Evolutionary conservation across 1,140 invertebrate genomes (phyloP).

Genomic region (Drosophila arawakana): DNA sequence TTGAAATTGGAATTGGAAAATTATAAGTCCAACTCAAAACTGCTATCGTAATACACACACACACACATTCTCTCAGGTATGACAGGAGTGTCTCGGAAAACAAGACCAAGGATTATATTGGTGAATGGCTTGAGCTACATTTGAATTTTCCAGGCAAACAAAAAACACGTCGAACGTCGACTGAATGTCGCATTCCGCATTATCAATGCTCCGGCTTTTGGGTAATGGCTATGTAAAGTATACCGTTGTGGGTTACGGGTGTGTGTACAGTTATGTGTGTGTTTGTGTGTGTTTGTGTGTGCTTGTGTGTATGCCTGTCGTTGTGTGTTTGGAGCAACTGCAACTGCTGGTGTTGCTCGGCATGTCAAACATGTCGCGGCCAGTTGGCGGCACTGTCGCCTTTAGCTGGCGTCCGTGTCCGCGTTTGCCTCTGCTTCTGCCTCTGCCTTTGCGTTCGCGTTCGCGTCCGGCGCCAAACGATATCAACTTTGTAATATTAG

Average conservation of each 20-base stretch:
- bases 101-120: constrained; percentile 73
- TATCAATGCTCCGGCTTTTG: constrained; percentile 58
- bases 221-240: constrained; percentile 24
- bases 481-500: constrained; percentile 83
- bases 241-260: constrained; percentile 8
- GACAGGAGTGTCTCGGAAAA: constrained; percentile 69
- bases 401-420: constrained; percentile 64
- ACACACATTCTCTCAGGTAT: constrained; percentile 7
- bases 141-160: constrained; percentile 73
- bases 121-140: constrained; percentile 68
- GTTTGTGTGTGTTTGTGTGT: background rate
- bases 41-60: constrained; percentile 68
- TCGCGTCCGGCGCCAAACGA: constrained; percentile 75
- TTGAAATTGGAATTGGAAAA: constrained; percentile 24
- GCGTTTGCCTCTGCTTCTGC: constrained; percentile 33
- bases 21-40: constrained; percentile 33
- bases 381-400: constrained; percentile 82
- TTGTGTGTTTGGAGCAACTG: constrained; percentile 15
- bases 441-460: constrained; percentile 27
- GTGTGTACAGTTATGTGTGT: background rate
- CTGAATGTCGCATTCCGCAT: constrained; percentile 61
- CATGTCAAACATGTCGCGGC: constrained; percentile 84
- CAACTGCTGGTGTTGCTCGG: constrained; percentile 62
- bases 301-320: background rate
- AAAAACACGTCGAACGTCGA: constrained; percentile 34